phyloP scores from a whole-genome alignment of 2,888 invertebrate genomes.

The Ypsolopha scabrella region DNA sequence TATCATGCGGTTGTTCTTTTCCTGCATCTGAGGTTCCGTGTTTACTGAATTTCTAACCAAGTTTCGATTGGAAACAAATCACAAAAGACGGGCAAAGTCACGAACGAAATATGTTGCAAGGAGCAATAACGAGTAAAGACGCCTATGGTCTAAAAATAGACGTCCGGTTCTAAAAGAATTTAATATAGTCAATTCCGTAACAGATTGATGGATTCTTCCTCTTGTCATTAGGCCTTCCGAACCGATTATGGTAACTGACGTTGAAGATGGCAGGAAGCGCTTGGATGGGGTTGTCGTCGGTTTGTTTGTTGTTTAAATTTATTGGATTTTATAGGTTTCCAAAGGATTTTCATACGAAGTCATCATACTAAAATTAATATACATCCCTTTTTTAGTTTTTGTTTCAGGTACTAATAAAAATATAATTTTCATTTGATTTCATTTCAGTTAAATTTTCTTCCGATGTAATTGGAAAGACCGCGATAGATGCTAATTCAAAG shows the following conservation, averaged over 20 bases:
- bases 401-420: no score
- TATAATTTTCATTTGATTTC: no score
- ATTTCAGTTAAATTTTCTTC: no score
- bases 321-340: not conserved
- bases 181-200: conserved; percentile 40
- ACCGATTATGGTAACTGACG: conserved; percentile 3
- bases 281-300: not conserved
- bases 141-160: conserved; percentile 35
- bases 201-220: conserved; percentile 40
- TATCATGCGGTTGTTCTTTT: no score
- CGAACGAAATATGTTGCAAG: no score
- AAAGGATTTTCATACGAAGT: not conserved
- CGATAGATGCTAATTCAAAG: no score
- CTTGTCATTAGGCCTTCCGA: conserved; percentile 38
- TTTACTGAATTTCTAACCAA: no score
- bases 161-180: conserved; percentile 37
- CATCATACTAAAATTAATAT: no score
- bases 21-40: not conserved
- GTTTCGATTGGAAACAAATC: no score
- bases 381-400: no score
- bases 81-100: no score
- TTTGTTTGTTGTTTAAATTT: not conserved
- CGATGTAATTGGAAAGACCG: no score
- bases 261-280: not conserved
- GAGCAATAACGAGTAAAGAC: not conserved